phyloP scores from a whole-genome alignment of 2,888 invertebrate species.

The Halictus ligatus region DNA sequence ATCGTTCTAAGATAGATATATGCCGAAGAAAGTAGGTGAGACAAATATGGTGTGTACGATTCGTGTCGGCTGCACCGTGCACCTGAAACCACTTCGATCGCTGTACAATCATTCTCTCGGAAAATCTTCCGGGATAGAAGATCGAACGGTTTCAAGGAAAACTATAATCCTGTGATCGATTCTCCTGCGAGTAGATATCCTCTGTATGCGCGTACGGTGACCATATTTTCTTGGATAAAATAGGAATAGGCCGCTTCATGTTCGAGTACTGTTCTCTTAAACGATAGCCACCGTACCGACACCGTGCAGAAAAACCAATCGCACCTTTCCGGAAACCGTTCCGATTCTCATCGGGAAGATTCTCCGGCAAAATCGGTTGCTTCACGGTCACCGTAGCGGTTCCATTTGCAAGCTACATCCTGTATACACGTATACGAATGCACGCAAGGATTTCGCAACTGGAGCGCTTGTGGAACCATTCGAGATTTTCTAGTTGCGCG shows the following conservation, averaged over 20 bases:
- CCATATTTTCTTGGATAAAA: too few species aligned
- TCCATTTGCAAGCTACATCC: not conserved
- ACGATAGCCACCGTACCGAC: not conserved
- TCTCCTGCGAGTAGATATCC: not conserved
- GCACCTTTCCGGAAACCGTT: not conserved
- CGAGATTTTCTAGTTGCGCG: not conserved
- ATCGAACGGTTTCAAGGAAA: not conserved
- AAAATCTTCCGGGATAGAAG: not conserved
- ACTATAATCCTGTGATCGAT: not conserved
- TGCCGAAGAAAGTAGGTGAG: conserved; percentile 52
- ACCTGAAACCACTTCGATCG: not conserved
- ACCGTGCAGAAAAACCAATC: not conserved
- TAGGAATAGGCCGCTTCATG: too few species aligned
- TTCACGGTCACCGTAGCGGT: not conserved
- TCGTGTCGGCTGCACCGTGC: not conserved
- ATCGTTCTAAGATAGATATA: conserved; percentile 56
- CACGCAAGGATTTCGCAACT: not conserved
- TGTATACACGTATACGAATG: not conserved
- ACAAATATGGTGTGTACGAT: conserved; percentile 42
- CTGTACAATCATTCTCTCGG: not conserved
- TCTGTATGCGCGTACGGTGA: too few species aligned
- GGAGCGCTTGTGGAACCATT: not conserved
- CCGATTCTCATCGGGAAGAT: not conserved
- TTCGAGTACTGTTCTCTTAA: too few species aligned
- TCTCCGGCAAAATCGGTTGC: not conserved